A percentile compares a stretch with the other conserved stretches of the same genome.
Evolutionary conservation across 2,797 vertebrate genomes (phyloP).

Genomic region (Halcyon smyrnensis): DNA sequence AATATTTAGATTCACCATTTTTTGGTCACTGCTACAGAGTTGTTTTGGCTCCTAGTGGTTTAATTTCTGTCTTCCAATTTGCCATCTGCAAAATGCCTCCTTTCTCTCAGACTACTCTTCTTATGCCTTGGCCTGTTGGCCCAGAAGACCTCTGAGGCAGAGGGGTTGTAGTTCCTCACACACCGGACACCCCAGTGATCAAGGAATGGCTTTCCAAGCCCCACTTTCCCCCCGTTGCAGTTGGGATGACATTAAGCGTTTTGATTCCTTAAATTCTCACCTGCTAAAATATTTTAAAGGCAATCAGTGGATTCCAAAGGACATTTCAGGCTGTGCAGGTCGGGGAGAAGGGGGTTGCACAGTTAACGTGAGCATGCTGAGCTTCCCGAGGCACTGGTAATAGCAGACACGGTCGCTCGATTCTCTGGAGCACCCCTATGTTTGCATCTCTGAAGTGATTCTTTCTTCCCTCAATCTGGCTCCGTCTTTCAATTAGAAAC

Average conservation of each 20-base stretch:
- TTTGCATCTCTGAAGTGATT: not conserved
- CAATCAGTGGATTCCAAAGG: not conserved
- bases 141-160: not conserved
- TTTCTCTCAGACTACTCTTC: too few relatives aligned
- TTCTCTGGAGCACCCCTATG: not conserved
- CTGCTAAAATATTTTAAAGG: not conserved
- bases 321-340: not conserved
- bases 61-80: not conserved
- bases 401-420: not conserved
- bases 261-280: not conserved
- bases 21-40: not conserved
- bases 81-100: not conserved
- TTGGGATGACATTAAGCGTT: not conserved
- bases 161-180: not conserved
- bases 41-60: not conserved
- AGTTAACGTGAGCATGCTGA: not conserved
- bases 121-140: too few relatives aligned
- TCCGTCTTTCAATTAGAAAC: not conserved
- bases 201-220: not conserved
- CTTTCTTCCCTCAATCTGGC: not conserved
- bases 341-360: rapidly evolving
- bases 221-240: rapidly evolving
- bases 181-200: rapidly evolving
- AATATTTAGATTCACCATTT: not conserved
- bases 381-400: not conserved